Evolutionary conservation across 1,140 invertebrate genomes (phyloP), one percentile per base, ranked within the genome.

Genomic region (Wiebesia pumilae): DNA sequence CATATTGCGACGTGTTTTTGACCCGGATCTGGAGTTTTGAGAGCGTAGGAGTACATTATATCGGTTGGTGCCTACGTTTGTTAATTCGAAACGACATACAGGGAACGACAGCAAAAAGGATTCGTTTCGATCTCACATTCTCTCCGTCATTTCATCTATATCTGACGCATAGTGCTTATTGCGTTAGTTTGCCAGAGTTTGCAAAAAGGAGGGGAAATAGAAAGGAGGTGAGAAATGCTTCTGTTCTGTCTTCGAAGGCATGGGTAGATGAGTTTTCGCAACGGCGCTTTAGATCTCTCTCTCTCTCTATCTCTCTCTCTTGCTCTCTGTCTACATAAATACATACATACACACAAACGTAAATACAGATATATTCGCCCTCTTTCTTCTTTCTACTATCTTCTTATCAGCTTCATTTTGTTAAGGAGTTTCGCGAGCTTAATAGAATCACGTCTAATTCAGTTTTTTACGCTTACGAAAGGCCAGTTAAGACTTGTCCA

Each of bases 391-490:
- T n/a, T 43, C 67, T 35, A 33, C 79, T 54, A 58, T 82, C 85
- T 82, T 78, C 43, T 38, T 81, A n/a, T 62, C 54, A 43, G 19
- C 58, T 77, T 87, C 81, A 87, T 87, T 87, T 83, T 67, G 81
- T 87, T 87, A 87, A 83, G 62, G 80, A 87, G 85, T 87, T 87
- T 87, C 51, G 47, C 58, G 81, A 77, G 65, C 81, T 87, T 87
- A 87, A 87, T 87, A 83, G 73, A 87, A 87, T 87, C 85, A 81
- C 75, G 69, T 81, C 81, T 87, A 87, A 87, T 87, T 82, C 73
- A 83, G 71, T 86, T 86, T 83, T 81, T 86, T 78, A 54, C 43
- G 77, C 78, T 67, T 33, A 30, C n/a, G 21, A 47, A 35, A 54
- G 6, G 7, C 54, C 58, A 73, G 38, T 87, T 86, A 83, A 86